Evolutionary conservation across 1,140 invertebrate genomes (phyloP).

Genomic region (Penaeus indicus): DNA sequence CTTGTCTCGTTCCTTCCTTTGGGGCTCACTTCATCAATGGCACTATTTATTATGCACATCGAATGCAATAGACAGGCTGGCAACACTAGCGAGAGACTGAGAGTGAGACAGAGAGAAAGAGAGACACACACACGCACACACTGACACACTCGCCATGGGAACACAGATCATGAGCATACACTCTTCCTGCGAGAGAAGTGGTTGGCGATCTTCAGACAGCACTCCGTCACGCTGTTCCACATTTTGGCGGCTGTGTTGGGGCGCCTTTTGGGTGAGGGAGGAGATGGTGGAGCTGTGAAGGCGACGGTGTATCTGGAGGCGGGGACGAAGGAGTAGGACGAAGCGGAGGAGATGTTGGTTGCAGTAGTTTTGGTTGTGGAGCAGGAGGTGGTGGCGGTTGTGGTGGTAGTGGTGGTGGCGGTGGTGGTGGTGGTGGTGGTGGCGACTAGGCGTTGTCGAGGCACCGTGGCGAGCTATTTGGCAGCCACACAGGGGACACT

Average conservation of each 20-base stretch:
- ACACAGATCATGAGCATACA: constrained; percentile 31
- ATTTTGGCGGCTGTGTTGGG: constrained; percentile 56
- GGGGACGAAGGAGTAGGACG: neutral
- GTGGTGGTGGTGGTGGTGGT: constrained; percentile 52
- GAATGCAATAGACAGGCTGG: too few relatives aligned
- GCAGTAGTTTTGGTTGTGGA: constrained; percentile 9
- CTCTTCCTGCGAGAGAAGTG: constrained; percentile 55
- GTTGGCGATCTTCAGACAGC: constrained; percentile 53
- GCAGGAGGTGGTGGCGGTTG: constrained; percentile 21
- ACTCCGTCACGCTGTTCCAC: constrained; percentile 54
- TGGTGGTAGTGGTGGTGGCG: constrained; percentile 9
- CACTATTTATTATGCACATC: too few relatives aligned
- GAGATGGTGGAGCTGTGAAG: constrained; percentile 11
- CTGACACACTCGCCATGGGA: neutral
- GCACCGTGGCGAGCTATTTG: constrained; percentile 62
- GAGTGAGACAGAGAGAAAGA: too few relatives aligned
- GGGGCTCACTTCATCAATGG: too few relatives aligned
- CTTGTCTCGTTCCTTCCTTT: too few relatives aligned
- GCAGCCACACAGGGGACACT: constrained; percentile 59
- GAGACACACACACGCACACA: too few relatives aligned
- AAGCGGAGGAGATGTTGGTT: too few relatives aligned
- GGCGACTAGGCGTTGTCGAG: constrained; percentile 59
- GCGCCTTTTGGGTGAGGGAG: constrained; percentile 28
- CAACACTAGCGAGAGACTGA: too few relatives aligned
- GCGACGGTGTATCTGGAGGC: constrained; percentile 14